These are phyloP conservation scores for Euzophera pinguis DNA, from an alignment of 2,888 invertebrate genomes.

Conservation along the genomic window DNA sequence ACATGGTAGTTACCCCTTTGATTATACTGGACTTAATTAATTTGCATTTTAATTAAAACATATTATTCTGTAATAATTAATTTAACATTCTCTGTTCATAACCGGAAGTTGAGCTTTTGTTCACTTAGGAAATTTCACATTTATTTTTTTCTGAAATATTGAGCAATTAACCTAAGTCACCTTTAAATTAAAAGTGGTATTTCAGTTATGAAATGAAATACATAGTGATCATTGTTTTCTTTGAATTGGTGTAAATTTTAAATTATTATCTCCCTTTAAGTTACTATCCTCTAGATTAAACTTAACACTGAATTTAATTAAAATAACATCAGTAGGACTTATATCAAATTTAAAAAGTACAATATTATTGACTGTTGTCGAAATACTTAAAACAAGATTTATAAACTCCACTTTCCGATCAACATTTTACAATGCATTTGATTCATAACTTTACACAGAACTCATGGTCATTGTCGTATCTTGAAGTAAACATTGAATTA, in stretches of 20 bases:
- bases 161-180: neutral
- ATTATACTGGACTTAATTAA: constrained; percentile 76
- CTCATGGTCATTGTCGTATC: constrained; percentile 43
- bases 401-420: neutral
- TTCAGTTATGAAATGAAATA: too few relatives aligned
- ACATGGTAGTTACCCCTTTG: constrained; percentile 76
- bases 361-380: too few relatives aligned
- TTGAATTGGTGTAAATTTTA: too few relatives aligned
- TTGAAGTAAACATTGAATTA: constrained; percentile 58
- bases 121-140: constrained; percentile 25
- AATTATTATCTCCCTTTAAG: too few relatives aligned
- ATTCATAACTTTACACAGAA: constrained; percentile 24
- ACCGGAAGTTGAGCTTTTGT: constrained; percentile 38
- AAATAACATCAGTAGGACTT: too few relatives aligned
- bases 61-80: constrained; percentile 58
- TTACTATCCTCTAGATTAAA: too few relatives aligned
- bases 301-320: too few relatives aligned
- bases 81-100: constrained; percentile 35
- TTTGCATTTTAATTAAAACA: constrained; percentile 77
- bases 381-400: too few relatives aligned
- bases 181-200: too few relatives aligned
- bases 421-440: constrained; percentile 9
- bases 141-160: constrained; percentile 10
- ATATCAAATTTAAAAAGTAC: too few relatives aligned
- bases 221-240: too few relatives aligned